Base-by-base conservation (phyloP, 2,888 invertebrate species). In the Euplagia quadripunctaria region DNA sequence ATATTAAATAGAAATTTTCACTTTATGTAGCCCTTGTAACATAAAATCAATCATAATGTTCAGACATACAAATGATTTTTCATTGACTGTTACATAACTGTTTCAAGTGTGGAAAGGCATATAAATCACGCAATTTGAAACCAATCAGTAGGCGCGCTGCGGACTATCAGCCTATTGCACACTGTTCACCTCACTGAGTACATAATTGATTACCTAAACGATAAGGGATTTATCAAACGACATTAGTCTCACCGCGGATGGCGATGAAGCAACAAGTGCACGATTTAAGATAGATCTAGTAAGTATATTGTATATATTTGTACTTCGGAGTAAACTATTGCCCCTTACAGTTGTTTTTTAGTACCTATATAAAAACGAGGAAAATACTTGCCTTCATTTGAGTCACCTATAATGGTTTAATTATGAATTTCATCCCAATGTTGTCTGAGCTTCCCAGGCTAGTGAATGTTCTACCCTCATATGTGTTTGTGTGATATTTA, bases 81-180 rank as follows among this genome's bases (percentile, higher is more conserved):
- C 20, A 11, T 58, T 31, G 58, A 20, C 12, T 58, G 5, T 31
- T n/a, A 20, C 20, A 11, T n/a, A 58, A 20, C 20, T 12, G 31
- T 61, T 61, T 14, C 12, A 31, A 31, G 4, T 55, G 11, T 6
- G 14, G 14, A 2, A 42, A 61, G 2, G 61, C 31, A 64, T 55
- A 16, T 46, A 42, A 70, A 52, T 70, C 42, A 64, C 51, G 11
- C 41, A 51, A 64, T 65, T 64, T 58, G 65, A 52, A 65, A 79
- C 66, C 63, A 77, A 77, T 74, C 61, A 63, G 52, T 71, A 31
- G 49, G 17, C 68, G 63, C 63, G 65, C 43, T 70, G 64, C 61
- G 20, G 9, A 49, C 66, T 73, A 43, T 43, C 66, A 41, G 68
- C 68, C 71, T 74, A 41, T 61, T 67, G 20, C 49, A 49, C 41